These are phyloP conservation scores for Arrhamphus sclerolepis DNA, from an alignment of 2,797 vertebrate genomes.

Conservation along the genomic window DNA sequence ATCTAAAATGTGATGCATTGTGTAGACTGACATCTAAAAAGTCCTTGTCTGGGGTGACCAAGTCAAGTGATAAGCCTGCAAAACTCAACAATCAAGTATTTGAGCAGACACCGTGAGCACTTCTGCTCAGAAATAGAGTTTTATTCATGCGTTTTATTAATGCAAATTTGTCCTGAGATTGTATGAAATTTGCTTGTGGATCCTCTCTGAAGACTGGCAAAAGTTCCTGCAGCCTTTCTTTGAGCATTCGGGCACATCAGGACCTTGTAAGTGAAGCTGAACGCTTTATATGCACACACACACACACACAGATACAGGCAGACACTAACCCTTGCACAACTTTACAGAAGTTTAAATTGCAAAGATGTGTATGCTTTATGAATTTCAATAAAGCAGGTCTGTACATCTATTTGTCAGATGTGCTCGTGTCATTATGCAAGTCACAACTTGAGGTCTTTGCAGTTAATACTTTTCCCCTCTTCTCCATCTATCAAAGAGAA, in stretches of 20 bases:
- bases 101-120: no score
- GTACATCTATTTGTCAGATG: slow-evolving; percentile 46
- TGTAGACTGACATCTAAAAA: no score
- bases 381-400: slow-evolving; percentile 47
- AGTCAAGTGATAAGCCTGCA: no score
- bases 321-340: slow-evolving; percentile 9
- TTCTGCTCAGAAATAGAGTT: no score
- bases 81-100: no score
- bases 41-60: no score
- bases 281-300: slow-evolving; percentile 12
- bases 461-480: slow-evolving; percentile 53
- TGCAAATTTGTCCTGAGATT: no score
- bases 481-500: slow-evolving; percentile 55
- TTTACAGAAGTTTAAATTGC: slow-evolving; percentile 51
- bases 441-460: slow-evolving; percentile 57
- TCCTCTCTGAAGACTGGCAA: background rate
- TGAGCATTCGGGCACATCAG: background rate
- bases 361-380: slow-evolving; percentile 37
- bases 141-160: no score
- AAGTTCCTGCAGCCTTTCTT: background rate
- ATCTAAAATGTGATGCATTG: no score
- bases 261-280: slow-evolving; percentile 16
- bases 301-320: background rate
- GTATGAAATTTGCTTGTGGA: background rate
- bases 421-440: slow-evolving; percentile 57